Conservation (phyloP, 2,113 vertebrate species). For the Neotragus moschatus region DNA sequence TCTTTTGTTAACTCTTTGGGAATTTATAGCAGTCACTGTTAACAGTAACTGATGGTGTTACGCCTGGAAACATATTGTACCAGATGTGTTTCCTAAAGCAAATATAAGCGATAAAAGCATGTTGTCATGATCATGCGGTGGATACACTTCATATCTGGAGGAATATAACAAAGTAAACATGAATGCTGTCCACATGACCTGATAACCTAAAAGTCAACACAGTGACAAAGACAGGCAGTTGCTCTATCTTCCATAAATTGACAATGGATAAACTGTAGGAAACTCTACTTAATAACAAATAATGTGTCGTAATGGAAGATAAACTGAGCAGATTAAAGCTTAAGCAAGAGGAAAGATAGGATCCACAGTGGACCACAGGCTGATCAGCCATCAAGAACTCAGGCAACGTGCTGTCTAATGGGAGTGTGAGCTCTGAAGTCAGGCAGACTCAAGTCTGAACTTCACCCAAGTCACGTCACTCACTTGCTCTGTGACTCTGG, state of each 20-base stretch:
- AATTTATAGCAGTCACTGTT: background rate
- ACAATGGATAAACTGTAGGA: background rate
- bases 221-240: background rate
- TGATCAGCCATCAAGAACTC: background rate
- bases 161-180: background rate
- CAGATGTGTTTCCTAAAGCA: slow-evolving; percentile 18
- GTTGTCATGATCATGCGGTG: background rate
- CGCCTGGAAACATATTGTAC: background rate
- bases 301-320: background rate
- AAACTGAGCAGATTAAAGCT: background rate
- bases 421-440: background rate
- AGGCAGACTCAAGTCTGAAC: background rate
- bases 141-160: background rate
- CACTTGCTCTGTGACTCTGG: background rate
- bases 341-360: background rate
- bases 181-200: background rate
- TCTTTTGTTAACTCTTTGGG: background rate
- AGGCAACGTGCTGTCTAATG: background rate
- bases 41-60: background rate
- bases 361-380: background rate
- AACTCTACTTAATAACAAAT: background rate
- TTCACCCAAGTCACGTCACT: background rate
- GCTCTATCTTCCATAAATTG: background rate
- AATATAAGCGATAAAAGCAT: background rate
- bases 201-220: background rate